A percentile compares a stretch with the other conserved stretches of the same genome.
phyloP scores from a whole-genome alignment of 1,140 invertebrate species.

The Nomia melanderi region DNA sequence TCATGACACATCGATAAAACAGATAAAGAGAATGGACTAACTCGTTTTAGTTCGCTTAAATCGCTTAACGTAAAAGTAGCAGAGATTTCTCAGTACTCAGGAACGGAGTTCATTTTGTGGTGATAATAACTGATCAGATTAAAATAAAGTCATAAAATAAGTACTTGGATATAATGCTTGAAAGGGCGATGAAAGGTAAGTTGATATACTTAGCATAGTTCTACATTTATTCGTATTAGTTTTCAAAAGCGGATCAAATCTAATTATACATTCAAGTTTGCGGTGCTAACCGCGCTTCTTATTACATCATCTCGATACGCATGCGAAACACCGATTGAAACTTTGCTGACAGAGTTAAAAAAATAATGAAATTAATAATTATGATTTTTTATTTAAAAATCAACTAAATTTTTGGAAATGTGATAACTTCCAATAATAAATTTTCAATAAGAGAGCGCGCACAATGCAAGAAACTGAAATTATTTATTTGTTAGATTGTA shows the following conservation, averaged over 20 bases:
- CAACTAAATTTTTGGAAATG: neutral
- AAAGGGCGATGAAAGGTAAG: slow-evolving; percentile 58
- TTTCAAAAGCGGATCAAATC: slow-evolving; percentile 23
- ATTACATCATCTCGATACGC: slow-evolving; percentile 54
- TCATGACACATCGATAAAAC: slow-evolving; percentile 48
- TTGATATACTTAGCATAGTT: slow-evolving; percentile 3
- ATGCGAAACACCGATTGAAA: slow-evolving; percentile 10
- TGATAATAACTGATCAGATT: neutral
- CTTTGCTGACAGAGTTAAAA: neutral
- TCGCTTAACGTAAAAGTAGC: neutral
- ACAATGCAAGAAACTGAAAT: too few species aligned
- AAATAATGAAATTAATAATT: neutral
- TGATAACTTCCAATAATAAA: neutral
- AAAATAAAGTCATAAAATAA: neutral
- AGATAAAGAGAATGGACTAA: slow-evolving; percentile 19
- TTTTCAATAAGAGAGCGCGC: too few species aligned
- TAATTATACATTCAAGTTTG: slow-evolving; percentile 59
- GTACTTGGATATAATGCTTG: slow-evolving; percentile 21
- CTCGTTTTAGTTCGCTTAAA: slow-evolving; percentile 44
- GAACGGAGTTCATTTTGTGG: neutral
- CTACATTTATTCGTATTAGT: slow-evolving; percentile 27
- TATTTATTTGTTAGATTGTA: too few species aligned
- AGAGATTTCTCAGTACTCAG: neutral
- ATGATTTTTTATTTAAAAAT: neutral
- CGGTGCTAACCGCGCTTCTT: slow-evolving; percentile 22